These are phyloP conservation scores for Phortica magna DNA, from an alignment of 2,888 invertebrate species.

Conservation along the genomic window DNA sequence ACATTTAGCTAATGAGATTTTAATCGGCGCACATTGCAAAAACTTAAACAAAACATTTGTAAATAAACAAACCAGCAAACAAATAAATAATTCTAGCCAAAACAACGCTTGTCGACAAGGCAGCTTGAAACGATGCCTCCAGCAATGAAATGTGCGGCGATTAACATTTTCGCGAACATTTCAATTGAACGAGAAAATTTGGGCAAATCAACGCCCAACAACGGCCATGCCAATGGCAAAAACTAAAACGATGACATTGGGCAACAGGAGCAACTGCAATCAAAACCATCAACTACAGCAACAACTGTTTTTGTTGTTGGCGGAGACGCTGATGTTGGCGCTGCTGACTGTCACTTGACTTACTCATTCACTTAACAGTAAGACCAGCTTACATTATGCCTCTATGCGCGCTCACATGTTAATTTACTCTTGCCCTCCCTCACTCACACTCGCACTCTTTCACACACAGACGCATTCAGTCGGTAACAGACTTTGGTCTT, in stretches of 20 bases:
- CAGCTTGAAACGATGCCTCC: background rate
- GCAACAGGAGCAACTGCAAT: too few relatives aligned
- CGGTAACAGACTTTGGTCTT: conserved; percentile 60
- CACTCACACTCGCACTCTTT: conserved; percentile 11
- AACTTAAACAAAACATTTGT: background rate
- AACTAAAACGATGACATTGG: too few relatives aligned
- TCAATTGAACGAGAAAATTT: conserved; percentile 3
- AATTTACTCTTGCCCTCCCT: conserved; percentile 24
- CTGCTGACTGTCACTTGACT: background rate
- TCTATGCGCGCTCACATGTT: too few relatives aligned
- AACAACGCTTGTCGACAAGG: background rate
- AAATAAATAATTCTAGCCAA: background rate
- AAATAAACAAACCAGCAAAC: background rate
- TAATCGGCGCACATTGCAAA: background rate
- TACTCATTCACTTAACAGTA: background rate
- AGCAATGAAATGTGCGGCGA: background rate
- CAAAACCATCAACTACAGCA: too few relatives aligned
- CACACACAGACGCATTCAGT: conserved; percentile 35
- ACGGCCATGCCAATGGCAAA: too few relatives aligned
- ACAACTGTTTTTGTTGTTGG: conserved; percentile 19
- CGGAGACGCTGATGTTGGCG: background rate
- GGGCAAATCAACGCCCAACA: conserved; percentile 24
- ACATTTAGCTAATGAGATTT: conserved; percentile 18
- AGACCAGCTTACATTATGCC: background rate
- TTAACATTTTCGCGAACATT: background rate